Conservation (phyloP, 2,113 vertebrate species). For the Panurus biarmicus region DNA sequence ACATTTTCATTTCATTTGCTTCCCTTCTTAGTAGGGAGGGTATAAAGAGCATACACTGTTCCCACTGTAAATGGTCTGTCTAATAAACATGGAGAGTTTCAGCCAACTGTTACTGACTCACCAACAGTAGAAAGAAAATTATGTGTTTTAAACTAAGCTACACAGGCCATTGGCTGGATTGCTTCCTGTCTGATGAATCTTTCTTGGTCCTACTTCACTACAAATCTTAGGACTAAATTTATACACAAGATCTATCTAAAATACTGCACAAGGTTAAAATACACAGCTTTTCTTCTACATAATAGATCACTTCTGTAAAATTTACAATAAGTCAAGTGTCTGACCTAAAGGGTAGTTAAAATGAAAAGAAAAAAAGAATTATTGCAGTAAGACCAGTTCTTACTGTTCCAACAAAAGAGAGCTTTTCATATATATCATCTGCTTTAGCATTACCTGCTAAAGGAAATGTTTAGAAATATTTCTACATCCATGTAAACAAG, state of each 20-base stretch:
- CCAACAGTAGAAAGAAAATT: background rate
- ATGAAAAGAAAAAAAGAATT: background rate
- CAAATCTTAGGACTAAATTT: background rate
- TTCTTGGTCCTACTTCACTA: background rate
- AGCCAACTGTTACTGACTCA: background rate
- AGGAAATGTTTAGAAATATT: conserved; percentile 16
- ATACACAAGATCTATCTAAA: background rate
- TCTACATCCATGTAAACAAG: conserved; percentile 23
- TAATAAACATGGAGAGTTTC: background rate
- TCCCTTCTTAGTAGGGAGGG: background rate
- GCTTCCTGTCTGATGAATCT: background rate
- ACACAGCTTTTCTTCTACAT: background rate
- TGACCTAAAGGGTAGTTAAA: background rate
- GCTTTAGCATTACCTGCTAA: background rate
- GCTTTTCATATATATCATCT: background rate
- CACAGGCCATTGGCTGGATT: background rate
- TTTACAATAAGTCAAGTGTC: background rate
- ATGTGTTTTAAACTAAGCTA: background rate
- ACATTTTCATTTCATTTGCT: background rate
- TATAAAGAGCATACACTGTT: background rate
- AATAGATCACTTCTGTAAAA: background rate
- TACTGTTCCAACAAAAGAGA: background rate
- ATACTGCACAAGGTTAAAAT: background rate
- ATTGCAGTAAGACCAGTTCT: background rate
- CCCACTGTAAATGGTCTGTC: background rate